Base-by-base conservation (phyloP, 2,888 invertebrate genomes). In the Tholera decimalis region DNA sequence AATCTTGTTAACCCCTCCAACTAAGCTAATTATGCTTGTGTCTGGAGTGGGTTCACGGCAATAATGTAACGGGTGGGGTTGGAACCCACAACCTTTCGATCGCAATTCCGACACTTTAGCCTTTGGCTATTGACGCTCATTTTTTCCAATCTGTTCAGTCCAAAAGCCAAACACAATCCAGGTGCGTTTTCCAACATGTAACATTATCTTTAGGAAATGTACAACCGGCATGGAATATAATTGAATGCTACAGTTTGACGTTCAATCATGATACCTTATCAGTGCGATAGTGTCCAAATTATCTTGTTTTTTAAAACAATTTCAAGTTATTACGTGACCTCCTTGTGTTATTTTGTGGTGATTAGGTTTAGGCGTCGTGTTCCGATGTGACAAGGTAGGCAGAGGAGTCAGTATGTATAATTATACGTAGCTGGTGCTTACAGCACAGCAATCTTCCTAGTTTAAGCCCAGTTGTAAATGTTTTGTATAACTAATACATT, bases 251-350 rank as follows among this genome's bases (percentile, higher is more conserved):
- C 56, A 51, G 26, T 28, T 8, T 0, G 28, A 13, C 28, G 64
- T 59, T 74, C 82, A 58, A 82, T 81, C 81, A 81, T 66, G 81
- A 81, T 81, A 79, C 0, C 24, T 24, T 81, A 81, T 81, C 81
- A 7, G 0, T 0, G 1, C 6, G 80, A 82, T 77, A 82, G 22
- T 65, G 77, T 74, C 57, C 6, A 30, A 15, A 49, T 80, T 82
- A 81, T 81, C 81, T 77, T 82, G 81, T 79, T 80, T 79, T 79
- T 81, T 74, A 69, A n/a, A 73, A 73, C 71, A 75, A 71, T 77
- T 80, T 77, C 63, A 55, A 64, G 43, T 76, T 73, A 70, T 81
- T 74, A 80, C 82, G 79, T 82, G 77, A 73, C 74, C 80, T 82
- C 72, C 68, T 79, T 82, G 77, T 50, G 68, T 46, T 50, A 59